Evolutionary conservation across 2,888 invertebrate genomes (phyloP).

Genomic region (Tiliacea citrago): DNA sequence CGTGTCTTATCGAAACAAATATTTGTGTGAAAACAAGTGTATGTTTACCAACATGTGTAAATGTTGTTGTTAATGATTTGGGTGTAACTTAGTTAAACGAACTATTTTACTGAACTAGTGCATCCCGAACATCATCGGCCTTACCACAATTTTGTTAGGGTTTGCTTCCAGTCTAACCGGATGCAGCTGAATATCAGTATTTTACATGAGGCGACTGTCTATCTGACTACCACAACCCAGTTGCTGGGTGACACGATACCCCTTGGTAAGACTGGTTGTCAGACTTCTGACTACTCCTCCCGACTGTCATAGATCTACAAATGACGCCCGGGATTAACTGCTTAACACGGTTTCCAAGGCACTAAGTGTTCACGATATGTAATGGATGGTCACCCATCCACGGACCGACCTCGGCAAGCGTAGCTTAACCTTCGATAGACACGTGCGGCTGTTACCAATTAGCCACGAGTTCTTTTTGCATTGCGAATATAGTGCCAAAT

Average conservation of each 20-base stretch:
- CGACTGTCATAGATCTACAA: background rate
- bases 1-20: constrained; percentile 1
- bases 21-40: constrained; percentile 1
- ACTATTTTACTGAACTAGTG: background rate
- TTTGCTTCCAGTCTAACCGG: too few relatives aligned
- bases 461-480: background rate
- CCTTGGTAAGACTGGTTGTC: background rate
- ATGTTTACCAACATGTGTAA: constrained; percentile 13
- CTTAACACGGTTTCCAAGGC: background rate
- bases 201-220: background rate
- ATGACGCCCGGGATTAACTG: background rate
- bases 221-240: background rate
- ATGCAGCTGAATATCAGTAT: background rate
- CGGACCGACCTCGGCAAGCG: background rate
- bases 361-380: background rate
- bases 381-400: background rate
- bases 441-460: background rate
- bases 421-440: background rate
- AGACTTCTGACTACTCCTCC: background rate
- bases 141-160: too few relatives aligned
- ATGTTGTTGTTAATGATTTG: constrained; percentile 1
- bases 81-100: background rate
- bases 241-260: background rate
- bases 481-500: background rate
- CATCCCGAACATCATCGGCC: too few relatives aligned